Evolutionary conservation across 2,888 invertebrate genomes (phyloP).

Genomic region (Eledona agricola): DNA sequence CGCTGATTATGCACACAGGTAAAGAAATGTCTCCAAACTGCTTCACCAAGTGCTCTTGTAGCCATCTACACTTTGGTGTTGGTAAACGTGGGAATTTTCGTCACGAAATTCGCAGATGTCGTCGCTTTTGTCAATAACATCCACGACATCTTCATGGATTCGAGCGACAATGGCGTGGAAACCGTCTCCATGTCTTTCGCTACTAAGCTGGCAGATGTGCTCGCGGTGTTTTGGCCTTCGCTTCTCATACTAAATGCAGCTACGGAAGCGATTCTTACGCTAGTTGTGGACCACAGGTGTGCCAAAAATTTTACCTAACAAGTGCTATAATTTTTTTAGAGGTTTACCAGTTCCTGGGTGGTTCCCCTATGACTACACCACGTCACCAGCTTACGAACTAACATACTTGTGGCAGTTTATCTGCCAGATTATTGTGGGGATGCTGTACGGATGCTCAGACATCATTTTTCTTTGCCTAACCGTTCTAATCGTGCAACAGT

Average conservation of each 20-base stretch:
- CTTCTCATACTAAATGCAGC: background rate
- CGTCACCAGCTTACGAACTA: constrained; percentile 12
- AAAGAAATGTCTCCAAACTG: background rate
- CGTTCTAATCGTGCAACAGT: constrained; percentile 7
- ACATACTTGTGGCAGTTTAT: constrained; percentile 10
- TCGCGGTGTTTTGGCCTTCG: constrained; percentile 2
- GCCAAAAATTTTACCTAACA: too few species aligned
- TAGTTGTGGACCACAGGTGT: background rate
- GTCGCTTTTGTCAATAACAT: background rate
- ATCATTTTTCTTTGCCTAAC: constrained; percentile 6
- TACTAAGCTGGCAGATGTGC: constrained; percentile 1
- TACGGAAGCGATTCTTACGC: background rate
- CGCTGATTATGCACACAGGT: background rate
- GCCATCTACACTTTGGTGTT: constrained; percentile 1
- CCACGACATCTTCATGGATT: constrained; percentile 3
- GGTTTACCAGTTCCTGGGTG: constrained; percentile 11
- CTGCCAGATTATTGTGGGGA: background rate
- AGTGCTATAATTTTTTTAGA: constrained; percentile 5
- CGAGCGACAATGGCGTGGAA: constrained; percentile 7
- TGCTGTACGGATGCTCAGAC: constrained; percentile 3
- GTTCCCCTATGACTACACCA: constrained; percentile 19
- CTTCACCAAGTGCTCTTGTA: background rate
- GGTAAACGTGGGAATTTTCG: constrained; percentile 3
- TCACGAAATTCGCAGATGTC: background rate
- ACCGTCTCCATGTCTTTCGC: background rate